Percentiles rank a stretch among this genome's conserved stretches.
Evolutionary conservation across 2,113 vertebrate species (phyloP).

Genomic region (Helogale parvula): DNA sequence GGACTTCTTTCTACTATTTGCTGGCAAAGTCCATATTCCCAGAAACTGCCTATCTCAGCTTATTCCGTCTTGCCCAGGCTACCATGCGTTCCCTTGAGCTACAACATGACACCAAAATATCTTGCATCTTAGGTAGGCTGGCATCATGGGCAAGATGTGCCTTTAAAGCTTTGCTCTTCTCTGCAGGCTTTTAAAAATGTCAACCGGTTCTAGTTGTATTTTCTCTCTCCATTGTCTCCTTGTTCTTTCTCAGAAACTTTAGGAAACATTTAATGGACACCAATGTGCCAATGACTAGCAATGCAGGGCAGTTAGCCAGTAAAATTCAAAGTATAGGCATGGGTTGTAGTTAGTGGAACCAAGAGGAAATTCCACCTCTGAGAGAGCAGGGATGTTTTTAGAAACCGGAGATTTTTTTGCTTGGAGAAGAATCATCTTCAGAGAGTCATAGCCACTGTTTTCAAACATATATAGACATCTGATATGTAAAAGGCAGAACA

Average conservation of each 20-base stretch:
- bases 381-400: neutral
- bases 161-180: neutral
- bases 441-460: neutral
- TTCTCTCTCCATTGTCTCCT: conserved; percentile 8
- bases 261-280: neutral
- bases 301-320: neutral
- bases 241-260: neutral
- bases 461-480: neutral
- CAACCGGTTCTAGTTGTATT: neutral
- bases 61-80: neutral
- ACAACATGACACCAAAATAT: neutral
- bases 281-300: neutral
- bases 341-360: neutral
- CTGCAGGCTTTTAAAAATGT: neutral
- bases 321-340: neutral
- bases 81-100: neutral
- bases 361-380: conserved; percentile 21
- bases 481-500: neutral
- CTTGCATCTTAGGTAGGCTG: neutral
- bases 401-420: neutral
- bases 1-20: neutral
- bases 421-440: neutral
- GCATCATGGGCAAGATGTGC: neutral
- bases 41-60: neutral
- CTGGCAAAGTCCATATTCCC: neutral